A percentile compares a stretch with the other conserved stretches of the same genome.
Evolutionary conservation across 2,888 invertebrate species (phyloP).

Genomic region (Pycnomerus fuliginosus): DNA sequence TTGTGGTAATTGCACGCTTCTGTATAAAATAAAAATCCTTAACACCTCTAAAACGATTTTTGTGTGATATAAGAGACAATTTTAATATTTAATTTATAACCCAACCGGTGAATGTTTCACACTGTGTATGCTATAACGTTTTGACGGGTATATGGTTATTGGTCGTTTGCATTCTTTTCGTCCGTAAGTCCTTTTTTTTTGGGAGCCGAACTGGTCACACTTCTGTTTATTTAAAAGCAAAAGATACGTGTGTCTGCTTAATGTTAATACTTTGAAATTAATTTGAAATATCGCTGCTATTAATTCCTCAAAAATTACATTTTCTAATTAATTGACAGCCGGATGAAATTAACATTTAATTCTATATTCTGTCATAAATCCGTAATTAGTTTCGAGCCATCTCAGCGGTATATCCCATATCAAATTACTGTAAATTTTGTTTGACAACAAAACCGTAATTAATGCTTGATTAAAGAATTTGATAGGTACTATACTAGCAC

Average conservation of each 20-base stretch:
- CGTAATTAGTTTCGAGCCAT: slow-evolving; percentile 8
- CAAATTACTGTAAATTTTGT: too few species aligned
- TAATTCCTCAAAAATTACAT: slow-evolving; percentile 23
- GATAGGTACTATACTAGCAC: too few species aligned
- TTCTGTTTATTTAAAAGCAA: slow-evolving; percentile 25
- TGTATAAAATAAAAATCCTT: slow-evolving; percentile 24
- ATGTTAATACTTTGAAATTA: slow-evolving; percentile 37
- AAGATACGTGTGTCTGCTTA: slow-evolving; percentile 32
- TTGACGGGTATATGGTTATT: slow-evolving; percentile 31
- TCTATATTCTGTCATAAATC: slow-evolving; percentile 16
- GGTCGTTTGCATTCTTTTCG: slow-evolving; percentile 26
- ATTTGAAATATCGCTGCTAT: slow-evolving; percentile 32
- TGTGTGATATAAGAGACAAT: slow-evolving; percentile 25
- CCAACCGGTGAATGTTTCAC: slow-evolving; percentile 23
- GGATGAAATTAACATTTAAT: slow-evolving; percentile 19
- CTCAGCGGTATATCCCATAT: slow-evolving; percentile 12
- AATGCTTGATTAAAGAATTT: too few species aligned
- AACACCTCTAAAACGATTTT: slow-evolving; percentile 21
- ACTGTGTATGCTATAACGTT: slow-evolving; percentile 30
- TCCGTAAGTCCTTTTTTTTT: slow-evolving; percentile 20
- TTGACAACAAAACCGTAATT: too few species aligned
- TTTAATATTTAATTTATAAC: slow-evolving; percentile 25
- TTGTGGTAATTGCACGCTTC: slow-evolving; percentile 21
- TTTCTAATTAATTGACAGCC: slow-evolving; percentile 20
- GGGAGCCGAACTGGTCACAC: slow-evolving; percentile 23